Percentiles rank a stretch among this genome's conserved stretches.
Evolutionary conservation across 2,797 vertebrate genomes (phyloP).

Genomic region (Brachyalestes nurse): DNA sequence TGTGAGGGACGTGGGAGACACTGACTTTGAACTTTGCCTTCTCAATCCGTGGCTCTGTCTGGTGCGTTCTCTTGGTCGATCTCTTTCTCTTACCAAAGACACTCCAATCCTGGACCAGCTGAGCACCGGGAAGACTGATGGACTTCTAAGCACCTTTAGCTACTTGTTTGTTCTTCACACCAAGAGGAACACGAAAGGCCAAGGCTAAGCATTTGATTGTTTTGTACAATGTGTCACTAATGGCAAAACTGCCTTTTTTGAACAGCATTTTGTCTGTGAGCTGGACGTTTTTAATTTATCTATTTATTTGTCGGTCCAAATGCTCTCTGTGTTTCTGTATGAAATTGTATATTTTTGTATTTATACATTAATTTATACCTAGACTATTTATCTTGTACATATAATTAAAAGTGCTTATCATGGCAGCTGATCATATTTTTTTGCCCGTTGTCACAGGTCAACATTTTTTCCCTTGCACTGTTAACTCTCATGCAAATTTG

Average conservation of each 20-base stretch:
- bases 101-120: too few species aligned
- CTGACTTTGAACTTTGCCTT: background rate
- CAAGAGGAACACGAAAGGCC: background rate
- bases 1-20: background rate
- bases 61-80: background rate
- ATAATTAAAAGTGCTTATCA: background rate
- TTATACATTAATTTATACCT: conserved; percentile 1
- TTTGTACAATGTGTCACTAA: background rate
- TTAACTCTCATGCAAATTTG: background rate
- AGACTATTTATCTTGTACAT: conserved; percentile 2
- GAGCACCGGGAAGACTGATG: background rate
- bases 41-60: background rate
- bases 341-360: background rate
- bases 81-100: background rate
- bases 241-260: background rate
- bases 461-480: background rate
- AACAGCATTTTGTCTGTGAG: background rate
- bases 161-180: background rate
- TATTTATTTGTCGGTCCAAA: background rate
- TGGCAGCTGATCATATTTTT: background rate
- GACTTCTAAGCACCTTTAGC: background rate
- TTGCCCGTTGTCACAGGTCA: background rate
- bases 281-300: background rate
- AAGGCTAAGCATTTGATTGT: background rate
- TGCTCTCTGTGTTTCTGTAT: background rate